A percentile compares a stretch with the other conserved stretches of the same genome.
Conservation (phyloP, 1,140 invertebrate genomes). For the Sarcophaga bullata region DNA sequence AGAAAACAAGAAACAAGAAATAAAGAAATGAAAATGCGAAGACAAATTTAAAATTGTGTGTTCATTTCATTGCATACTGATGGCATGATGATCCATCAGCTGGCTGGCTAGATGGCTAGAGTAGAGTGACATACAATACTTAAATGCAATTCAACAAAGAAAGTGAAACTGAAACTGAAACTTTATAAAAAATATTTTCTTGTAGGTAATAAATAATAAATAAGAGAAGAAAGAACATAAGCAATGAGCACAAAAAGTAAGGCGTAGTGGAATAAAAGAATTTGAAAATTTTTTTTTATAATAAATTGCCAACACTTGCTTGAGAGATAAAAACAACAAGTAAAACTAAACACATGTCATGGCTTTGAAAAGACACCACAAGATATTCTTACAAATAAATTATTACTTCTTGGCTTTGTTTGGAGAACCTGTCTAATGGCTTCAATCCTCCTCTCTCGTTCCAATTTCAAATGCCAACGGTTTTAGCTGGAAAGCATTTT, state of each 20-base stretch:
- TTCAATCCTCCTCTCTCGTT: background rate
- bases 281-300: background rate
- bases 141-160: background rate
- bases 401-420: background rate
- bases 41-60: slow-evolving; percentile 16
- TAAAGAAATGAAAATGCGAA: background rate
- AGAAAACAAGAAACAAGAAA: background rate
- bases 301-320: slow-evolving; percentile 36
- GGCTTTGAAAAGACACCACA: background rate
- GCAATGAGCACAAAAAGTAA: background rate
- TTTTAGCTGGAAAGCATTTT: slow-evolving; percentile 35
- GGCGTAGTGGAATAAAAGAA: background rate
- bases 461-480: slow-evolving; percentile 16
- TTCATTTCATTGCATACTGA: background rate
- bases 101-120: too few species aligned
- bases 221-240: slow-evolving; percentile 12
- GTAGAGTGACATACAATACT: background rate
- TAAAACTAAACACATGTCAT: background rate
- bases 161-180: background rate
- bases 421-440: slow-evolving; percentile 4
- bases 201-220: background rate
- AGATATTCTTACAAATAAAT: background rate
- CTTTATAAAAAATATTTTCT: background rate
- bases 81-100: too few species aligned
- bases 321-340: too few species aligned